Evolutionary conservation across 2,113 vertebrate genomes (phyloP).

Genomic region (Psettodes erumei): DNA sequence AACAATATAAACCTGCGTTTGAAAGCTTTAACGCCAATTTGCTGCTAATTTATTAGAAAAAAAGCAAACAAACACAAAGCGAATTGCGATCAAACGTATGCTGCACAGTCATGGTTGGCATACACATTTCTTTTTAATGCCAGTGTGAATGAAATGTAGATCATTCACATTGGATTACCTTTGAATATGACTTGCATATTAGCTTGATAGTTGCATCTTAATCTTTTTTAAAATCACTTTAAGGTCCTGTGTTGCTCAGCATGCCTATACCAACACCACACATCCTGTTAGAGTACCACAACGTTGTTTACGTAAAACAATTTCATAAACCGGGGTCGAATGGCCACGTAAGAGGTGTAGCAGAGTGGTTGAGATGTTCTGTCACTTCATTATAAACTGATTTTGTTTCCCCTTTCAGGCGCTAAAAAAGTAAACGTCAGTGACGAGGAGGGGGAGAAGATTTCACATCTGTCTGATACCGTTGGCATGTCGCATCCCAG

Average conservation of each 20-base stretch:
- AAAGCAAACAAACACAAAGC: background rate
- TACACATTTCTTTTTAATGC: too few species aligned
- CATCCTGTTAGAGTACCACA: background rate
- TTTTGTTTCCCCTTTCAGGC: constrained; percentile 73
- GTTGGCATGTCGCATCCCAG: constrained; percentile 73
- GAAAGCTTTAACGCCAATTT: background rate
- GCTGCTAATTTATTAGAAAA: background rate
- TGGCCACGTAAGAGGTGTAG: too few species aligned
- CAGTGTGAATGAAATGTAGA: background rate
- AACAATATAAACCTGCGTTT: background rate
- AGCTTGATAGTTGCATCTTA: background rate
- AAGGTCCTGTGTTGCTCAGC: background rate
- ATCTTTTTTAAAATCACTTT: background rate
- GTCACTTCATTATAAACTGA: constrained; percentile 40
- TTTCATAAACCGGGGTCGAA: too few species aligned
- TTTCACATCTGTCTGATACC: constrained; percentile 68
- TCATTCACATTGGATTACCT: background rate
- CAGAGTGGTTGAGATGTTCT: background rate
- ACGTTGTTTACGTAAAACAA: background rate
- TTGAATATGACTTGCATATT: background rate
- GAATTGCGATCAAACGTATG: background rate
- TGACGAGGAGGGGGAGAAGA: constrained; percentile 79
- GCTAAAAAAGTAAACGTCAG: constrained; percentile 81
- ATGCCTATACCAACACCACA: too few species aligned
- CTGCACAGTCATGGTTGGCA: background rate